Conservation (phyloP, 2,888 invertebrate species). For the Anoplius nigerrimus region DNA sequence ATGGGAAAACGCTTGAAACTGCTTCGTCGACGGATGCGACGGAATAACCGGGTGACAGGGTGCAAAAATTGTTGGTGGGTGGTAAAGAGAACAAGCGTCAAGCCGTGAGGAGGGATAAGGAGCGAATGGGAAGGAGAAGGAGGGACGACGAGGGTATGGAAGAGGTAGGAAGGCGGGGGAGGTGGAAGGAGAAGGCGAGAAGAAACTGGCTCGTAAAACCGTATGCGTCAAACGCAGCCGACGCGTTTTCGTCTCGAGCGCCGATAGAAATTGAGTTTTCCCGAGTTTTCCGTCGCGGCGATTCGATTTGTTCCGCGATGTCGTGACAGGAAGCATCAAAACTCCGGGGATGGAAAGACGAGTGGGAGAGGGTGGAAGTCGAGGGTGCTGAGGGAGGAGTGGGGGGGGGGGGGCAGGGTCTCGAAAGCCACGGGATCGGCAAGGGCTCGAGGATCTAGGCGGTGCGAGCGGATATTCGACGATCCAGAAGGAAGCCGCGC, state of each 20-base stretch:
- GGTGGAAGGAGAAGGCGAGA: neutral
- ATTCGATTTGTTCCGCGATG: conserved; percentile 46
- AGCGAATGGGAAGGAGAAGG: neutral
- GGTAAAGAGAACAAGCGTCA: too few species aligned
- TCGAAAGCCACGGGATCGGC: too few species aligned
- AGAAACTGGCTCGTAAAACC: conserved; percentile 12
- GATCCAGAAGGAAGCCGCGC: neutral
- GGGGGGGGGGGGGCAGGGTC: neutral
- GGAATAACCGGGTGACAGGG: too few species aligned
- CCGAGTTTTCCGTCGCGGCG: conserved; percentile 41
- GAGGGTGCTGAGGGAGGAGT: neutral
- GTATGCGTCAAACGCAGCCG: conserved; percentile 36
- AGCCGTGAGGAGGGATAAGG: neutral
- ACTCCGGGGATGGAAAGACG: conserved; percentile 8
- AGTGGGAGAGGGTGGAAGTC: neutral
- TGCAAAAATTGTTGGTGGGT: too few species aligned
- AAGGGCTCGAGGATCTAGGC: too few species aligned
- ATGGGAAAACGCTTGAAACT: too few species aligned
- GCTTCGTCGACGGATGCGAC: too few species aligned
- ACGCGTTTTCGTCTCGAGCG: conserved; percentile 25
- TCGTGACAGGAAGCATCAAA: conserved; percentile 42
- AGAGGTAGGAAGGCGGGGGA: neutral
- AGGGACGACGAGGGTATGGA: neutral
- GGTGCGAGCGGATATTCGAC: too few species aligned
- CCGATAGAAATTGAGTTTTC: conserved; percentile 48